Percentiles rank a stretch among this genome's conserved stretches.
phyloP scores from a whole-genome alignment of 2,888 invertebrate species.

The Eristalis intricaria region DNA sequence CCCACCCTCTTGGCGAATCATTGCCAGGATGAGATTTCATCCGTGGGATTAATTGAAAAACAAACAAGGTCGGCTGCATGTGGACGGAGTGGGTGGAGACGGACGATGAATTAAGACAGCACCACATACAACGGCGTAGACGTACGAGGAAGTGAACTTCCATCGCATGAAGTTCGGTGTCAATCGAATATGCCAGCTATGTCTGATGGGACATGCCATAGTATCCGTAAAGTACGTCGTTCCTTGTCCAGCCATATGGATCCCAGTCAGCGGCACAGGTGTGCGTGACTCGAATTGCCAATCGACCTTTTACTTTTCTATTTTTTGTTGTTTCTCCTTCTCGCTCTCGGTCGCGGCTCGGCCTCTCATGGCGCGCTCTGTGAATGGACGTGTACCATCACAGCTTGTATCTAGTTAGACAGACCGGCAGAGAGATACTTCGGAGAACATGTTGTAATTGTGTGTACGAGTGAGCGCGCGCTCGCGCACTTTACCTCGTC shows the following conservation, averaged over 20 bases:
- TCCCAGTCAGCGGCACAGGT: slow-evolving; percentile 24
- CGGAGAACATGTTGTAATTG: slow-evolving; percentile 63
- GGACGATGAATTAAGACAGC: slow-evolving; percentile 18
- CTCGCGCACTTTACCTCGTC: neutral
- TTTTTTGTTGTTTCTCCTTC: neutral
- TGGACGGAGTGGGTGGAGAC: neutral
- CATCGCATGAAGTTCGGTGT: slow-evolving; percentile 62
- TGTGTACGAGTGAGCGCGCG: slow-evolving; percentile 36
- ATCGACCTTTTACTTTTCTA: neutral
- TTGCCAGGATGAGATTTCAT: slow-evolving; percentile 38
- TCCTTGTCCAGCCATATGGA: neutral
- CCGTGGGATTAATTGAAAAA: slow-evolving; percentile 41
- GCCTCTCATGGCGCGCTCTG: neutral
- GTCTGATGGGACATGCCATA: slow-evolving; percentile 54
- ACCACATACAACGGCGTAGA: neutral
- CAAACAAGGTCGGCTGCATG: slow-evolving; percentile 8
- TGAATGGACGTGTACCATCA: slow-evolving; percentile 10
- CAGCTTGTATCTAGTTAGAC: neutral
- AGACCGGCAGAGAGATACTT: neutral
- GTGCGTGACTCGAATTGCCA: slow-evolving; percentile 62
- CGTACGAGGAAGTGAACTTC: slow-evolving; percentile 69
- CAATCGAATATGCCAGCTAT: slow-evolving; percentile 67
- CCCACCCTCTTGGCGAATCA: slow-evolving; percentile 2
- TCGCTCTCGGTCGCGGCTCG: neutral
- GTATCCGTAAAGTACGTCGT: neutral